These are phyloP conservation scores for Florisuga fusca DNA, from an alignment of 2,797 vertebrate species.

Conservation along the genomic window DNA sequence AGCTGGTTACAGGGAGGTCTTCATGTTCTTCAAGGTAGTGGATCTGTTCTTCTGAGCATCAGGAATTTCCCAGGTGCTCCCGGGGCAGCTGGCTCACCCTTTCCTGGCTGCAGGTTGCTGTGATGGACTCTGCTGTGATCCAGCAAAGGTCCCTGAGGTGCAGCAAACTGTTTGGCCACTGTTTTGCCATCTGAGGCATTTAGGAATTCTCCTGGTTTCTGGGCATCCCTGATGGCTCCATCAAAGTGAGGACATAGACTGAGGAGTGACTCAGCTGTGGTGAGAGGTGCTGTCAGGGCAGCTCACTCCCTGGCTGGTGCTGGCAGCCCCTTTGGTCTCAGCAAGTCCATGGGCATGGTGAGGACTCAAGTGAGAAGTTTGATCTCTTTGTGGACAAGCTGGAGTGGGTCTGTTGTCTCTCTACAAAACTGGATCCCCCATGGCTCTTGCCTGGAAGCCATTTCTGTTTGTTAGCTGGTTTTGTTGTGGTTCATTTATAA, in stretches of 20 bases:
- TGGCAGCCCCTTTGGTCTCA: not conserved
- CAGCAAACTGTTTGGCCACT: rapidly evolving
- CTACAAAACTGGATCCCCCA: not conserved
- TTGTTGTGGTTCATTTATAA: not conserved
- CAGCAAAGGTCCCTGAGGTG: not conserved
- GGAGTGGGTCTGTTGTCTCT: not conserved
- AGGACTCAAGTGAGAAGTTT: rapidly evolving
- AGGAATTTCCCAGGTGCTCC: not conserved
- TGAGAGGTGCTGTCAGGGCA: not conserved
- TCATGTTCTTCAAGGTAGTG: rapidly evolving
- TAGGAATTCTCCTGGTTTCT: no score
- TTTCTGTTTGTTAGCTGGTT: not conserved
- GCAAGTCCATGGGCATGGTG: rapidly evolving
- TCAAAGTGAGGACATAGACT: not conserved
- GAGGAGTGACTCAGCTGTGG: not conserved
- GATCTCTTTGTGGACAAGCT: not conserved
- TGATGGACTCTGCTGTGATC: not conserved
- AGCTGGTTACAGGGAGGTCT: not conserved
- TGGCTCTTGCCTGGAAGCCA: not conserved
- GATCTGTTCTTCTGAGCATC: not conserved
- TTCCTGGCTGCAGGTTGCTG: not conserved
- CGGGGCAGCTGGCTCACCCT: not conserved
- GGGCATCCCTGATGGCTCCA: not conserved
- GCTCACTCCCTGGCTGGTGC: not conserved
- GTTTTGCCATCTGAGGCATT: not conserved